Percentiles rank a stretch among this genome's conserved stretches.
Evolutionary conservation across 2,888 invertebrate species (phyloP).

Genomic region (Anoncus sp.): DNA sequence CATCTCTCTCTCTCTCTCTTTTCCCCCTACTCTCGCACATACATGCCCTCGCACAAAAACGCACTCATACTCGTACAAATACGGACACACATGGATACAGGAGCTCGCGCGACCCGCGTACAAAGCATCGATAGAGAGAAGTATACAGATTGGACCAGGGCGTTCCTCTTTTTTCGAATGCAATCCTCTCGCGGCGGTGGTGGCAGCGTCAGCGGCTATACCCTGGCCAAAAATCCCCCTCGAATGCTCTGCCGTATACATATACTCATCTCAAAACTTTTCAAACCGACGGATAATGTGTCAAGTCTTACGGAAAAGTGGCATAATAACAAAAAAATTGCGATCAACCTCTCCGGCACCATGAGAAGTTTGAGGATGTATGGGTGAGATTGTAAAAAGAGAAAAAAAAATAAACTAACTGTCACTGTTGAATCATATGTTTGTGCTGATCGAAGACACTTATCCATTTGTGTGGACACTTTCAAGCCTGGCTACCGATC

Average conservation of each 20-base stretch:
- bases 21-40: slow-evolving; percentile 50
- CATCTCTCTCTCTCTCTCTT: slow-evolving; percentile 47
- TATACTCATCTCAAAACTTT: slow-evolving; percentile 32
- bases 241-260: slow-evolving; percentile 65
- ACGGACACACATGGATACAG: slow-evolving; percentile 52
- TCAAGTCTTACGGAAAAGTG: slow-evolving; percentile 15
- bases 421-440: no score
- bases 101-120: slow-evolving; percentile 67
- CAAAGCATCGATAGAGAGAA: slow-evolving; percentile 81
- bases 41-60: slow-evolving; percentile 67
- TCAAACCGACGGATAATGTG: slow-evolving; percentile 18
- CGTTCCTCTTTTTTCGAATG: slow-evolving; percentile 79
- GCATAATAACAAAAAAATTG: neutral
- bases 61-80: slow-evolving; percentile 52
- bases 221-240: slow-evolving; percentile 51
- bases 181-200: slow-evolving; percentile 79
- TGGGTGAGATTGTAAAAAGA: neutral
- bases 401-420: no score
- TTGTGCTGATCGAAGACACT: no score
- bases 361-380: neutral
- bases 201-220: slow-evolving; percentile 75
- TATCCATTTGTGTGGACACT: no score
- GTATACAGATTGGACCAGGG: slow-evolving; percentile 81
- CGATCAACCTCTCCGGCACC: neutral
- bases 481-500: no score